These are phyloP conservation scores for Epizoanthus fatuus DNA, from an alignment of 92 coral and sea anemone species.

Conservation along the genomic window DNA sequence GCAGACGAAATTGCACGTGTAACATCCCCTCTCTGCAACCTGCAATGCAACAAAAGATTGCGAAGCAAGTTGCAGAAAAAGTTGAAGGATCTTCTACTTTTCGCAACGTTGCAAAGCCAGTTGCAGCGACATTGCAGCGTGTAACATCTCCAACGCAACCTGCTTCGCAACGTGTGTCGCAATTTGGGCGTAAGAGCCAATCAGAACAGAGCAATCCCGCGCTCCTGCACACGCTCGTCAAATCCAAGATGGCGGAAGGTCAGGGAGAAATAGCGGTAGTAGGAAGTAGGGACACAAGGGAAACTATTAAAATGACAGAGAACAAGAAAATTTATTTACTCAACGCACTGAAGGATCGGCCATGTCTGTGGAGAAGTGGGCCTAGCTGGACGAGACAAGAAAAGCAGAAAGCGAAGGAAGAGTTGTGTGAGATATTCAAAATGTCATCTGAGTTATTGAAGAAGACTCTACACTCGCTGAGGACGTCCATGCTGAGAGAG, in stretches of 20 bases:
- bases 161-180: not conserved
- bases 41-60: not conserved
- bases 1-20: slow-evolving; percentile 35
- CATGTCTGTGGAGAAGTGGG: slow-evolving; percentile 34
- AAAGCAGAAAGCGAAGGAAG: slow-evolving; percentile 18
- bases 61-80: slow-evolving; percentile 44
- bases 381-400: slow-evolving; percentile 22
- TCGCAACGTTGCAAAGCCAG: slow-evolving; percentile 21
- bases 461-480: slow-evolving; percentile 45
- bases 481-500: slow-evolving; percentile 55
- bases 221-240: not conserved
- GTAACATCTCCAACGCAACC: not conserved
- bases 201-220: not conserved
- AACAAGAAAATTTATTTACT: slow-evolving; percentile 30
- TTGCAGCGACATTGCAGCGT: too few species aligned
- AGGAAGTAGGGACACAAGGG: too few species aligned
- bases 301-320: slow-evolving; percentile 4
- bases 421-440: slow-evolving; percentile 29
- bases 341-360: slow-evolving; percentile 8
- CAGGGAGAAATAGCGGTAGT: not conserved
- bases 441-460: slow-evolving; percentile 48
- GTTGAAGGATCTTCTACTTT: slow-evolving; percentile 43
- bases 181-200: not conserved
- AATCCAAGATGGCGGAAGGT: slow-evolving; percentile 20
- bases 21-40: slow-evolving; percentile 27